A percentile compares a stretch with the other conserved stretches of the same genome.
These are phyloP conservation scores for Callaeas wilsoni DNA, from an alignment of 2,113 vertebrate species.

Conservation along the genomic window DNA sequence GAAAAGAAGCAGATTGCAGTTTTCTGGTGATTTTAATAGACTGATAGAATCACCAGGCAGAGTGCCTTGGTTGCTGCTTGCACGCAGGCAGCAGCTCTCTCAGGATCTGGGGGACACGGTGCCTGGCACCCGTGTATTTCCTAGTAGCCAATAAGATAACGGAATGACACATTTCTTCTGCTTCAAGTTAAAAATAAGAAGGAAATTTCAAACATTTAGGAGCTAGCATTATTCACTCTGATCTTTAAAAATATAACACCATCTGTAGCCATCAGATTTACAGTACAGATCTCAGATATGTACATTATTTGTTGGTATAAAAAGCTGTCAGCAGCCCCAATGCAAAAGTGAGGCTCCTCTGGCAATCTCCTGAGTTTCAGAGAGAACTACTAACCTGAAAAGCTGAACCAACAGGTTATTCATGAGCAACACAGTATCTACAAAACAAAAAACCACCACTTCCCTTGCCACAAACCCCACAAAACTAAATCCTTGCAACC, in stretches of 20 bases:
- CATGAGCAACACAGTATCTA: background rate
- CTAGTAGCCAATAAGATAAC: background rate
- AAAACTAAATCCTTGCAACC: background rate
- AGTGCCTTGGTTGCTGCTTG: background rate
- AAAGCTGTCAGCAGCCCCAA: background rate
- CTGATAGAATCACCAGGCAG: background rate
- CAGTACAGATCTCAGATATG: background rate
- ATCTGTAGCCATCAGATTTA: constrained; percentile 42
- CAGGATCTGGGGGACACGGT: background rate
- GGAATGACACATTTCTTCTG: background rate
- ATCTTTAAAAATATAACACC: constrained; percentile 42
- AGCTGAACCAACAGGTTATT: background rate
- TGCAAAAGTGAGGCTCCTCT: background rate
- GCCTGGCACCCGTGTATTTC: background rate
- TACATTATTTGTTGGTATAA: constrained; percentile 5
- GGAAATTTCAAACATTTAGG: constrained; percentile 29
- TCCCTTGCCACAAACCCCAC: background rate
- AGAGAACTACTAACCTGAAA: background rate
- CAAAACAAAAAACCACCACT: background rate
- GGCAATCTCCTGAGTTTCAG: background rate
- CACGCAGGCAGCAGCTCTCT: background rate
- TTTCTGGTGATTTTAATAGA: background rate
- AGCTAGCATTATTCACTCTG: background rate
- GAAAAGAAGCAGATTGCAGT: background rate
- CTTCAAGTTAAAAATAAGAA: constrained; percentile 35